A percentile compares a stretch with the other conserved stretches of the same genome.
Evolutionary conservation across 2,888 invertebrate species (phyloP).

Genomic region (Dasypolia templi): DNA sequence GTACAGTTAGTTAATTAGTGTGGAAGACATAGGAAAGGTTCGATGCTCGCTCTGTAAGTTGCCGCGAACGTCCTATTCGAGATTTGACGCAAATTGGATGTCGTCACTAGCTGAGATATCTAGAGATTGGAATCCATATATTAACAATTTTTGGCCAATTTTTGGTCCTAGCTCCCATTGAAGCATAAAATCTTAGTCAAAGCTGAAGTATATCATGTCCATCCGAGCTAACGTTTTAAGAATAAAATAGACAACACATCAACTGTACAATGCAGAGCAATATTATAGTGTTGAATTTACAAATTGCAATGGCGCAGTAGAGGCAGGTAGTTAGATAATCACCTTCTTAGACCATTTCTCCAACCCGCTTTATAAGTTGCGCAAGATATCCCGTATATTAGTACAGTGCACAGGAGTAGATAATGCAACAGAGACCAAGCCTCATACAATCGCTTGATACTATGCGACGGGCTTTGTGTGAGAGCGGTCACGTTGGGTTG

Average conservation of each 20-base stretch:
- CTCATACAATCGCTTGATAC: background rate
- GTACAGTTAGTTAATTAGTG: constrained; percentile 25
- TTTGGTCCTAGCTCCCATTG: background rate
- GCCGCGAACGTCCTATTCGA: background rate
- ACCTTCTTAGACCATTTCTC: constrained; percentile 23
- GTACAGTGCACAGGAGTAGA: background rate
- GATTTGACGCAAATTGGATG: background rate
- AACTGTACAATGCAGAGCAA: background rate
- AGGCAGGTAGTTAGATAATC: constrained; percentile 1
- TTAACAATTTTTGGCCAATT: background rate
- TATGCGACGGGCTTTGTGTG: background rate
- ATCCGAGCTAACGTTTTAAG: background rate
- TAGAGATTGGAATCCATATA: background rate
- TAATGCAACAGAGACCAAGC: constrained; percentile 3
- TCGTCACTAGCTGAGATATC: background rate
- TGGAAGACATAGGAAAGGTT: background rate
- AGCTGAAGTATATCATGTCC: background rate
- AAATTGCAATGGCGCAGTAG: constrained; percentile 18
- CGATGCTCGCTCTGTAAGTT: background rate
- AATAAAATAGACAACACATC: background rate
- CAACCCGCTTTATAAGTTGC: constrained; percentile 9
- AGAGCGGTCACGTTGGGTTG: background rate
- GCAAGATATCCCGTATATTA: background rate
- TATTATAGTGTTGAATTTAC: background rate
- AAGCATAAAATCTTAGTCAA: background rate